Percentiles rank a stretch among this genome's conserved stretches.
Conservation (phyloP, 1,140 invertebrate genomes). For the Musca domestica region DNA sequence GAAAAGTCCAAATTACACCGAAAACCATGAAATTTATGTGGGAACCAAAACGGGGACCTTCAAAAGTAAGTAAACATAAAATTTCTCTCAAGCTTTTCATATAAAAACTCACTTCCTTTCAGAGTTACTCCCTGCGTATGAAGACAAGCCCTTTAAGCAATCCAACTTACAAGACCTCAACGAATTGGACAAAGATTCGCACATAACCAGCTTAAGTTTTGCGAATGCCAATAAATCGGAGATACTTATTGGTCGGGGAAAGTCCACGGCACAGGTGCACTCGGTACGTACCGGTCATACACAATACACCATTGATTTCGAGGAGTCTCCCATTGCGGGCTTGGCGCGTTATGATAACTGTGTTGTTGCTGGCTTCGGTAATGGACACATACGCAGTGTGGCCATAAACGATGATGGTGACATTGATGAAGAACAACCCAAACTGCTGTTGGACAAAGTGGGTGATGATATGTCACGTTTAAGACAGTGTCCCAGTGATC, state of each 20-base stretch:
- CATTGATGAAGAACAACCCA: neutral
- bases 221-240: conserved; percentile 64
- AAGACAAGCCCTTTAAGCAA: conserved; percentile 42
- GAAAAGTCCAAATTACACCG: conserved; percentile 43
- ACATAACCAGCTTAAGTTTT: conserved; percentile 69
- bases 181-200: conserved; percentile 56
- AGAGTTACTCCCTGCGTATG: conserved; percentile 40
- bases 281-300: conserved; percentile 27
- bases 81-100: neutral
- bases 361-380: conserved; percentile 45
- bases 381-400: conserved; percentile 41
- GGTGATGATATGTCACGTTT: conserved; percentile 51
- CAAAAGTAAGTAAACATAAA: conserved; percentile 41
- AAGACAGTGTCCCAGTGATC: conserved; percentile 52
- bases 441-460: conserved; percentile 27
- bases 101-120: neutral
- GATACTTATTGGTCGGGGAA: conserved; percentile 61
- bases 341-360: conserved; percentile 41
- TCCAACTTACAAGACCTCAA: conserved; percentile 56
- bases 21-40: conserved; percentile 49
- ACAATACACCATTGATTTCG: conserved; percentile 27
- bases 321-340: conserved; percentile 42
- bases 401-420: conserved; percentile 23
- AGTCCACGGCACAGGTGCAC: conserved; percentile 39
- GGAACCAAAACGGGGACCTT: conserved; percentile 52